Evolutionary conservation across 2,888 invertebrate species (phyloP).

Genomic region (Strigamia transsilvanica): DNA sequence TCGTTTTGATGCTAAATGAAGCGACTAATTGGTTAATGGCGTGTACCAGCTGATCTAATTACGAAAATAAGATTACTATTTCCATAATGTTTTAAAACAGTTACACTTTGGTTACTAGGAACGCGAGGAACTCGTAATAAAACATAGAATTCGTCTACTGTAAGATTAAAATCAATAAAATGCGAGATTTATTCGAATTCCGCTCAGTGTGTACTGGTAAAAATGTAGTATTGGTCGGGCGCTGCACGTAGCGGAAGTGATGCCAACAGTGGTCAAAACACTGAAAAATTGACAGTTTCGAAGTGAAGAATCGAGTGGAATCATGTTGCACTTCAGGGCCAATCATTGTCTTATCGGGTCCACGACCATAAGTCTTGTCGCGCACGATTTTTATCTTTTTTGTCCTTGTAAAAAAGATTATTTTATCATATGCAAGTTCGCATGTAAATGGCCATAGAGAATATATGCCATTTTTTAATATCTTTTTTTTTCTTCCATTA

Average conservation of each 20-base stretch:
- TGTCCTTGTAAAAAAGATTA: neutral
- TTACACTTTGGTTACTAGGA: no score
- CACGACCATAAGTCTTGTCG: constrained; percentile 17
- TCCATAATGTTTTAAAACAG: no score
- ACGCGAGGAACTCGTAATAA: no score
- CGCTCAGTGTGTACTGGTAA: no score
- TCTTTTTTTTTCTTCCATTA: constrained; percentile 4
- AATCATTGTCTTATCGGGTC: constrained; percentile 2
- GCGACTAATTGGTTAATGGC: no score
- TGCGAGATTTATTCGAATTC: no score
- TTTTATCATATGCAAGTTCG: neutral
- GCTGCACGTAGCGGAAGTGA: neutral
- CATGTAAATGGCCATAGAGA: neutral
- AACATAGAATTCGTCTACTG: no score
- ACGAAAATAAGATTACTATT: no score
- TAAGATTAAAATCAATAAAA: no score
- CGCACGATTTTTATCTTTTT: neutral
- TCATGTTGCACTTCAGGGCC: neutral
- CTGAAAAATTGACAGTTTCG: constrained; percentile 18
- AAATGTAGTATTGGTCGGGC: no score
- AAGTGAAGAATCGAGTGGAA: constrained; percentile 24
- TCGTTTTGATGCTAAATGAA: no score
- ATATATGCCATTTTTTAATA: constrained; percentile 12
- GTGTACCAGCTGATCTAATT: no score
- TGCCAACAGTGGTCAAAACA: neutral